Evolutionary conservation across 2,113 vertebrate genomes (phyloP).

Genomic region (Lepus americanus): DNA sequence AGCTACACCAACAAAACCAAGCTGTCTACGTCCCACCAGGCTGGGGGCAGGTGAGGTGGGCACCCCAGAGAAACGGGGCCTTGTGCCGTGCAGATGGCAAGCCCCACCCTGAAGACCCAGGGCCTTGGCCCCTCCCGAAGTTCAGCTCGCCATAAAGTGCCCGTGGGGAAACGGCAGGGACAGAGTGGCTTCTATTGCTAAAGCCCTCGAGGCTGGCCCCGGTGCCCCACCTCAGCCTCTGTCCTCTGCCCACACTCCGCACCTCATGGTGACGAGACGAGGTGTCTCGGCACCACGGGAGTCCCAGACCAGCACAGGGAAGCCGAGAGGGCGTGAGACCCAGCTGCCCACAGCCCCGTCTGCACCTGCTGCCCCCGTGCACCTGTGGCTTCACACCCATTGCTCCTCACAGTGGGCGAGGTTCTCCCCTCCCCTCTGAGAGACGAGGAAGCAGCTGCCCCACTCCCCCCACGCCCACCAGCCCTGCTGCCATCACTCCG

Average conservation of each 20-base stretch:
- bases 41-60: background rate
- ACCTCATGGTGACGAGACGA: background rate
- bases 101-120: background rate
- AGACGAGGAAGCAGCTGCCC: too few species aligned
- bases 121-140: accelerated
- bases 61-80: background rate
- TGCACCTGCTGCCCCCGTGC: too few species aligned
- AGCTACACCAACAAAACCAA: accelerated
- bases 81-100: background rate
- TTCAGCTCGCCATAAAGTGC: accelerated
- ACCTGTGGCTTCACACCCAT: too few species aligned
- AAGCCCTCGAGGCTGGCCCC: accelerated
- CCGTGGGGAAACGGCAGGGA: accelerated
- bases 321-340: too few species aligned
- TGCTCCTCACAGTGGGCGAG: too few species aligned
- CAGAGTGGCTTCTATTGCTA: accelerated
- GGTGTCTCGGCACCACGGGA: background rate
- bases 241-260: background rate
- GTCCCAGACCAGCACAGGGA: too few species aligned
- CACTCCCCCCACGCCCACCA: too few species aligned
- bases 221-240: accelerated
- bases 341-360: too few species aligned
- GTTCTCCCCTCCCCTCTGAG: too few species aligned
- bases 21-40: accelerated
- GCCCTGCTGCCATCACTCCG: accelerated